Evolutionary conservation across 2,888 invertebrate species (phyloP).

Genomic region (Patella ulyssiponensis): DNA sequence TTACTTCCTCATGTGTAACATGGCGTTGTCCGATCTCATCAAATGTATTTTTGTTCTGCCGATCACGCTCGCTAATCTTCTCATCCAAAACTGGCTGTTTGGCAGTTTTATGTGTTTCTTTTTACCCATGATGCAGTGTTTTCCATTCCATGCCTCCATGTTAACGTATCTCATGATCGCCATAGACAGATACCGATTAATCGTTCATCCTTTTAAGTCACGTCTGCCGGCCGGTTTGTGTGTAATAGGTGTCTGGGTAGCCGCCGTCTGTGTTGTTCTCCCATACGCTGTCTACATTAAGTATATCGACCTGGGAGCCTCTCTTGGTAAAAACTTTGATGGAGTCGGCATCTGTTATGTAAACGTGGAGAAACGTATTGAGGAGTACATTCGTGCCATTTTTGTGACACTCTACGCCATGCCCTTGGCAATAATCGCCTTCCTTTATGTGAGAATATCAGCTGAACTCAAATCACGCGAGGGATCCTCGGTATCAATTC

Average conservation of each 20-base stretch:
- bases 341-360: constrained; percentile 68
- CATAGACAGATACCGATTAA: constrained; percentile 79
- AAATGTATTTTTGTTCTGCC: constrained; percentile 81
- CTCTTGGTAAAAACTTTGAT: constrained; percentile 64
- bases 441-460: constrained; percentile 79
- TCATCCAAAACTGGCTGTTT: constrained; percentile 83
- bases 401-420: constrained; percentile 74
- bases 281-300: constrained; percentile 83
- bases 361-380: constrained; percentile 57
- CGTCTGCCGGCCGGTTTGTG: constrained; percentile 80
- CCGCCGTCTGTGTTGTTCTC: constrained; percentile 80
- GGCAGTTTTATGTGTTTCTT: constrained; percentile 82
- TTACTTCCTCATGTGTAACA: constrained; percentile 79
- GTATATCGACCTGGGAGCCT: constrained; percentile 80
- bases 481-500: constrained; percentile 50
- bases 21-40: constrained; percentile 79
- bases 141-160: constrained; percentile 81
- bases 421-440: constrained; percentile 78
- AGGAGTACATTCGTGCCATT: constrained; percentile 69
- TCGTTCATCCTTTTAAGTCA: constrained; percentile 79
- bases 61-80: constrained; percentile 79
- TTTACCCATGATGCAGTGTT: constrained; percentile 83
- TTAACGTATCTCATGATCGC: constrained; percentile 81
- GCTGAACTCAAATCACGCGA: constrained; percentile 75
- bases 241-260: constrained; percentile 81